Base-by-base conservation (phyloP, 2,797 vertebrate genomes). In the Alcedo atthis region DNA sequence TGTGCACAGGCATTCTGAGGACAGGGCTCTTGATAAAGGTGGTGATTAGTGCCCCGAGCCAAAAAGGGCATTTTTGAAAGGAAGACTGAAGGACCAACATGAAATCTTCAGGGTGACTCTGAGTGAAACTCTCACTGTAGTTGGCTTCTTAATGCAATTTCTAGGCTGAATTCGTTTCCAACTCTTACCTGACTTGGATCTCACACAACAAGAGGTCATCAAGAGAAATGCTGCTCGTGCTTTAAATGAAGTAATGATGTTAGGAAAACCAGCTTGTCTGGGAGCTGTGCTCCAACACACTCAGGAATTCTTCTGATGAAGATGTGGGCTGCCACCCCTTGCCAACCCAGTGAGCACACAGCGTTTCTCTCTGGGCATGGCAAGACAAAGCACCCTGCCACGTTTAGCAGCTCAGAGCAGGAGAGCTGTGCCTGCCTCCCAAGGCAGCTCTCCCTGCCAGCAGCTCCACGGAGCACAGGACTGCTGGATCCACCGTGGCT, bases 101-200 rank as follows among this genome's bases (percentile, higher is more conserved):
- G 55, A 88, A 91, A 77, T 62, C 58, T 83, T 54, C 71, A 66
- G 67, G 84, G 84, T 1, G 6, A 78, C 49, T 93, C 30, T 66
- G 74, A 30, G 43, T 70, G 88, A 79, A 91, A 87, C 62, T 83
- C 58, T 37, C 59, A 40, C 8, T 87, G 73, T 22, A 90, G 81
- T 51, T 2, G 6, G 30, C 25, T 91, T 88, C 68, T 78, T 80
- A 90, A 87, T 64, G 79, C 4, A 8, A 70, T 35, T 40, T 26
- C 54, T 74, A 25, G 26, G 42, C 28, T 75, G 71, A 90, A 93
- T 92, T 93, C 4, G 71, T 85, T 90, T 94, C 54, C 71, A 83
- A 90, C 46, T 87, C 54, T 82, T 87, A 73, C 24, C 84, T 90
- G 76, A 94, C 73, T 95, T 95, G 75, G 46, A 90, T 71, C 64